These are phyloP conservation scores for Limnephilus auricula DNA, from an alignment of 2,888 invertebrate species.

Conservation along the genomic window DNA sequence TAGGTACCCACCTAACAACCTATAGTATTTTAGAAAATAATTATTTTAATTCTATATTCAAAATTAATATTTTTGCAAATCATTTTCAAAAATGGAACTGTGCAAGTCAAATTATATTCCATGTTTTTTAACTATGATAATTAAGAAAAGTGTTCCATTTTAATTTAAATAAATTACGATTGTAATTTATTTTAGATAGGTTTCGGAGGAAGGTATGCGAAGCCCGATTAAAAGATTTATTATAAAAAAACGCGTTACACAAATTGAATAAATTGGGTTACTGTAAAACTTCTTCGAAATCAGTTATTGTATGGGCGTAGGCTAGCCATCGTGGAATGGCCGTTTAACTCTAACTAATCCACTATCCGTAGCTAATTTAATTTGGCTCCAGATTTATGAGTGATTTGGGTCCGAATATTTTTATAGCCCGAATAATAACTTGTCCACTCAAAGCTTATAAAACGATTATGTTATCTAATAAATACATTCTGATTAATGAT, in stretches of 20 bases:
- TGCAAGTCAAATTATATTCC: too few species aligned
- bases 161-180: not conserved
- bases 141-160: not conserved
- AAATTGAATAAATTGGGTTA: not conserved
- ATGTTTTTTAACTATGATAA: too few species aligned
- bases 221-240: not conserved
- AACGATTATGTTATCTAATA: not conserved
- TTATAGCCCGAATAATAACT: not conserved
- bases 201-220: not conserved
- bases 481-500: not conserved
- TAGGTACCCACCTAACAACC: too few species aligned
- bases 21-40: too few species aligned
- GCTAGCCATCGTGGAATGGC: not conserved
- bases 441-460: not conserved
- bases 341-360: not conserved
- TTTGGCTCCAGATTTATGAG: not conserved
- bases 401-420: not conserved
- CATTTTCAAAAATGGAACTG: too few species aligned
- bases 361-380: not conserved
- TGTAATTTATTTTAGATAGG: not conserved
- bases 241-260: not conserved
- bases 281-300: not conserved
- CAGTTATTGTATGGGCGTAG: not conserved
- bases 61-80: too few species aligned
- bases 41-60: too few species aligned